Percentiles rank a stretch among this genome's conserved stretches.
phyloP scores from a whole-genome alignment of 2,888 invertebrate species.

The Thyatira batis region DNA sequence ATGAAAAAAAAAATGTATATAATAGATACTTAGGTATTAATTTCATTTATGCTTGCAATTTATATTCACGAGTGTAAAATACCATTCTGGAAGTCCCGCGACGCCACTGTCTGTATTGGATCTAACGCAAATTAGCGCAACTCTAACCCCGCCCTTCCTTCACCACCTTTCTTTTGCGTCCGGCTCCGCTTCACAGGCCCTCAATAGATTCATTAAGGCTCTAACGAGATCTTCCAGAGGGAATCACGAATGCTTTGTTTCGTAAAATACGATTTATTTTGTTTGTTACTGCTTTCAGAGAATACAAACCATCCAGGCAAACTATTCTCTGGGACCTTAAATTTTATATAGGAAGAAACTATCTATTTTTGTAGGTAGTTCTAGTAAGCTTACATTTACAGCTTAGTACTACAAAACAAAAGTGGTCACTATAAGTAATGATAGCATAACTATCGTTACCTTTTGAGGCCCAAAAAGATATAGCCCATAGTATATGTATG shows the following conservation, averaged over 20 bases:
- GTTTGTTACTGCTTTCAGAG: conserved; percentile 56
- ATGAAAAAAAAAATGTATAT: too few species aligned
- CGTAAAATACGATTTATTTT: conserved; percentile 74
- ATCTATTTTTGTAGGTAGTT: too few species aligned
- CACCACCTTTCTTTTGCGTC: conserved; percentile 59
- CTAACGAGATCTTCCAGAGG: conserved; percentile 77
- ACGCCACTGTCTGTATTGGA: conserved; percentile 34
- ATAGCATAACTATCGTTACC: too few species aligned
- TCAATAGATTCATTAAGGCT: conserved; percentile 81
- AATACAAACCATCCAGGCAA: too few species aligned
- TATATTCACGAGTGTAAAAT: not conserved
- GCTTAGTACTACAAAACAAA: too few species aligned
- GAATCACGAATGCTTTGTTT: conserved; percentile 78
- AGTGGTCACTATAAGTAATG: too few species aligned
- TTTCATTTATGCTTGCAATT: not conserved
- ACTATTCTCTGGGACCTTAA: too few species aligned
- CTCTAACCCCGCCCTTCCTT: conserved; percentile 49
- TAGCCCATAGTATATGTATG: not conserved
- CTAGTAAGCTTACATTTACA: too few species aligned
- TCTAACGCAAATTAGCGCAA: conserved; percentile 71
- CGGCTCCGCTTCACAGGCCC: conserved; percentile 69
- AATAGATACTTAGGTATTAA: too few species aligned
- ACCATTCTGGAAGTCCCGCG: not conserved
- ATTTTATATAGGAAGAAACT: too few species aligned
- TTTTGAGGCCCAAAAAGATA: not conserved